Base-by-base conservation (phyloP, 2,888 invertebrate species). In the Scrobipalpa costella region DNA sequence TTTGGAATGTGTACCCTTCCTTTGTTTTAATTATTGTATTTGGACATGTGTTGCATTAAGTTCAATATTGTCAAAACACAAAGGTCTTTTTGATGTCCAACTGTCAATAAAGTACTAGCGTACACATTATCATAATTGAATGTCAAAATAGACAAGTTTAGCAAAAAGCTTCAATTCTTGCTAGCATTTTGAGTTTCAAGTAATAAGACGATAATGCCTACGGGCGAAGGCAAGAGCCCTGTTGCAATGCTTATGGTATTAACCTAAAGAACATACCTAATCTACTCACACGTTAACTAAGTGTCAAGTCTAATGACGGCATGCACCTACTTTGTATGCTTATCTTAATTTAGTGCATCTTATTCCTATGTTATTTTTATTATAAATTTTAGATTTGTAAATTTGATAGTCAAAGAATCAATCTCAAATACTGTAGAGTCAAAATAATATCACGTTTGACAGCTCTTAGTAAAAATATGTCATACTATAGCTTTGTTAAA, bases 1-100 rank as follows among this genome's bases (percentile, higher is more conserved):
- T 65, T 70, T 57, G 63, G 57, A 64, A 63, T 57, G 62, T 62
- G 27, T 52, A 27, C 9, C 0, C 6, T 55, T n/a, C 40, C 52
- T 55, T 52, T 61, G 21, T 38, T 19, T 59, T 21, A 50, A 15
- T 15, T 13, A 50, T 21, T 21, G 19, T 50, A 50, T 15, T n/a
- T 44, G 15, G 3, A n/a, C 15, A 9, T 7, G 44, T 15, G 5
- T 44, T 7, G n/a, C 44, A 44, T 44, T 44, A n/a, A 44, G n/a
- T 5, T 27, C 27, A 27, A 27, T 27, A 27, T 27, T 27, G 27
- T 27, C 27, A 27, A 27, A 27, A 27, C 27, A 27, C 27, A 27
- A 5, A 27, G 27, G 27, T 27, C 27, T 27, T 27, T 27, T 27
- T 2, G 5, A 27, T 27, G 7, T 36, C 36, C 36, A 11, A 36